Conservation (phyloP, 2,113 vertebrate genomes). For the Sceloporus tristichus region DNA sequence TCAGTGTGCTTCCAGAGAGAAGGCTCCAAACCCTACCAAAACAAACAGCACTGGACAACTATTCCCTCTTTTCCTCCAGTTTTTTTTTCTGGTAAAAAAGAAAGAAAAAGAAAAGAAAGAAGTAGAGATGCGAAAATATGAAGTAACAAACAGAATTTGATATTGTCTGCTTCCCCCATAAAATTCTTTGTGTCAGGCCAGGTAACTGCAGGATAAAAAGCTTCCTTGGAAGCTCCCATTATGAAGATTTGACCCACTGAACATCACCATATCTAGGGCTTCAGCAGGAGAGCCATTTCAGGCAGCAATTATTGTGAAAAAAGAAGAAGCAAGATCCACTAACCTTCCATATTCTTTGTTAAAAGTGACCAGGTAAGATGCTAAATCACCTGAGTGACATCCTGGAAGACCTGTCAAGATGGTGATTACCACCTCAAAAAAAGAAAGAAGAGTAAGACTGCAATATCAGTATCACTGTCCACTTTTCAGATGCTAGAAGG, state of each 20-base stretch:
- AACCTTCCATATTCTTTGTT: constrained; percentile 89
- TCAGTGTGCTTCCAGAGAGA: background rate
- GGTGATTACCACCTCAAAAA: constrained; percentile 85
- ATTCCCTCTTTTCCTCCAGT: background rate
- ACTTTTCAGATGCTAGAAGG: too few relatives aligned
- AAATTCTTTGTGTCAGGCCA: background rate
- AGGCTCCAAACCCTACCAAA: background rate
- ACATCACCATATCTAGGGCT: background rate
- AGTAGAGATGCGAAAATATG: too few relatives aligned
- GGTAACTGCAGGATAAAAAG: background rate
- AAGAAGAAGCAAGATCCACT: constrained; percentile 37
- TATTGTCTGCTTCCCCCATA: too few relatives aligned
- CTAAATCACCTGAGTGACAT: constrained; percentile 88
- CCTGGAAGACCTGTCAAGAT: constrained; percentile 91
- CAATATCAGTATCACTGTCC: background rate
- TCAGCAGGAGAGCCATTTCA: too few relatives aligned
- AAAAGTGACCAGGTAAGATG: constrained; percentile 85
- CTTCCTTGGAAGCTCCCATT: background rate
- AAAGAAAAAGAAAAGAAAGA: too few relatives aligned
- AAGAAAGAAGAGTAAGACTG: background rate
- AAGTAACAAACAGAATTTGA: background rate
- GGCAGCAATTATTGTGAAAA: fast-evolving
- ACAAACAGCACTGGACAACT: background rate
- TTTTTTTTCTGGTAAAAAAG: too few relatives aligned
- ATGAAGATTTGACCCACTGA: background rate